Conservation (phyloP, 2,113 vertebrate species). For the Lanius collurio region DNA sequence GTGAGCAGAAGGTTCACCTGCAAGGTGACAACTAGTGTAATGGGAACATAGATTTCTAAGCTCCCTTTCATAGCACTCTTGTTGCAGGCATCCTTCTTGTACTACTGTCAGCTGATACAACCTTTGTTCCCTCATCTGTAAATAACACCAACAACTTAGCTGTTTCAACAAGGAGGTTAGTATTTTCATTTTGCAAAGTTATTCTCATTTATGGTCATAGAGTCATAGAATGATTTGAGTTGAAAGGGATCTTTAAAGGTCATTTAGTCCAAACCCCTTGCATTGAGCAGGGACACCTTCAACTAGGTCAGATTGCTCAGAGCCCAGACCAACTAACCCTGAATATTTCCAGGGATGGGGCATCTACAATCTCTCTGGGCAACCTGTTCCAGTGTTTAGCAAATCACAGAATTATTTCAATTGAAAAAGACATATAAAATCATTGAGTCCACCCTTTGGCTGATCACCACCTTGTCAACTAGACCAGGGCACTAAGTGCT, state of each 20-base stretch:
- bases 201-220: neutral
- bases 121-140: neutral
- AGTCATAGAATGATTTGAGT: neutral
- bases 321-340: neutral
- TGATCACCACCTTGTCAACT: neutral
- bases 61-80: neutral
- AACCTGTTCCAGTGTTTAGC: neutral
- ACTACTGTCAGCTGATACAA: no score
- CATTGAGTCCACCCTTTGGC: no score
- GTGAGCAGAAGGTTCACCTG: neutral
- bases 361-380: neutral
- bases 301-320: neutral
- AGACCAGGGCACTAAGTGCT: neutral
- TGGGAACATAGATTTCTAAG: neutral
- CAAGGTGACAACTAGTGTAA: neutral
- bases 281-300: neutral
- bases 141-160: neutral
- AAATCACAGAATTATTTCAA: neutral
- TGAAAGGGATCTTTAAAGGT: neutral
- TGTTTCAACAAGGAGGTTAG: neutral
- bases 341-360: neutral
- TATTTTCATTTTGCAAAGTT: neutral
- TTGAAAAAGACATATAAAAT: neutral
- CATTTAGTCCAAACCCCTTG: neutral
- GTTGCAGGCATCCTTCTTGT: neutral